A percentile compares a stretch with the other conserved stretches of the same genome.
phyloP scores from a whole-genome alignment of 1,140 invertebrate genomes.

The Diploscapter pachys region DNA sequence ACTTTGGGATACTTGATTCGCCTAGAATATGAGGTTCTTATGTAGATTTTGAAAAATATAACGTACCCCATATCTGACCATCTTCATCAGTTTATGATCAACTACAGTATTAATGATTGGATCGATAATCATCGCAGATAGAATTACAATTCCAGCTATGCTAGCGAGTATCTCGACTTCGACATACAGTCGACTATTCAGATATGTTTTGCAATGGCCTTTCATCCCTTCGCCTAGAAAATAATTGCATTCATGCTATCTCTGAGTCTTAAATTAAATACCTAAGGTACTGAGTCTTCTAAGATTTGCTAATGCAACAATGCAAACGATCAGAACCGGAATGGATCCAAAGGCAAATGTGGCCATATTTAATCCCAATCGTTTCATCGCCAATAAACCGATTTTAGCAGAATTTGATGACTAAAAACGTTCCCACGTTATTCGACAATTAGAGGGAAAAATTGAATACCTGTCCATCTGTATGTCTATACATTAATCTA shows the following conservation, averaged over 20 bases:
- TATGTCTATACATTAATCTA: no score
- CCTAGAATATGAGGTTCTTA: no score
- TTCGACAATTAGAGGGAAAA: no score
- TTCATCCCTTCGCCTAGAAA: slow-evolving; percentile 32
- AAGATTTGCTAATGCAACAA: slow-evolving; percentile 37
- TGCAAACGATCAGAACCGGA: slow-evolving; percentile 36
- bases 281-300: neutral
- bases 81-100: slow-evolving; percentile 7
- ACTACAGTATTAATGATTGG: slow-evolving; percentile 23
- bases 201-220: slow-evolving; percentile 38
- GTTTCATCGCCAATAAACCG: slow-evolving; percentile 34
- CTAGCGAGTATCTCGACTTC: slow-evolving; percentile 41
- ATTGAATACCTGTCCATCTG: no score
- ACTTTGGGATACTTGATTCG: no score
- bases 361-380: slow-evolving; percentile 39
- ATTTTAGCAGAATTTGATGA: no score
- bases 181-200: slow-evolving; percentile 33
- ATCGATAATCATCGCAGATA: slow-evolving; percentile 23
- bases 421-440: no score
- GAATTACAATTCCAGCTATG: slow-evolving; percentile 35
- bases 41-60: no score
- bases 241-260: no score
- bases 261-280: no score
- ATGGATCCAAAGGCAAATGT: slow-evolving; percentile 39
- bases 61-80: no score